Evolutionary conservation across 1,140 invertebrate species (phyloP).

Genomic region (Lasioglossum albipes): DNA sequence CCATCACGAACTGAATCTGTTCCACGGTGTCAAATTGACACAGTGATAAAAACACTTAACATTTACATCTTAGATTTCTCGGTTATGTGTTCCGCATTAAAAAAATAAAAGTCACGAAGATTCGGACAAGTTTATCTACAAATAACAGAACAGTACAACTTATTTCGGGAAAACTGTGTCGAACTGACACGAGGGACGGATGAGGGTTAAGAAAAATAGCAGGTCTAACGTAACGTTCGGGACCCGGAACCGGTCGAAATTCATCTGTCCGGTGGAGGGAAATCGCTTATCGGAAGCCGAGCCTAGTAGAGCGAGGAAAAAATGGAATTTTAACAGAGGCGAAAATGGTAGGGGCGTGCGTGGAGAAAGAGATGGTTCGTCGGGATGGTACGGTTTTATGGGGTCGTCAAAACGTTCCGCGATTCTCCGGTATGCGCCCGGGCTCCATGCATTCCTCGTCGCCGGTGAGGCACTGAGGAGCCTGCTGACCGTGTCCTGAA

Average conservation of each 20-base stretch:
- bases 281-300: neutral
- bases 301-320: neutral
- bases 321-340: conserved; percentile 22
- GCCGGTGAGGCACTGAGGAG: conserved; percentile 42
- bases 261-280: neutral
- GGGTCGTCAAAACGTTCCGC: conserved; percentile 75
- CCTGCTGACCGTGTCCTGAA: conserved; percentile 28
- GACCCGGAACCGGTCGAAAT: neutral
- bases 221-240: neutral
- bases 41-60: too few species aligned
- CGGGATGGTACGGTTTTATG: conserved; percentile 73
- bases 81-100: too few species aligned
- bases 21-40: too few species aligned
- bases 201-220: too few species aligned
- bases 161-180: too few species aligned
- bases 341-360: conserved; percentile 18
- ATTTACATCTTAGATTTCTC: too few species aligned
- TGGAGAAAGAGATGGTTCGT: conserved; percentile 58
- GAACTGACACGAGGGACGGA: too few species aligned
- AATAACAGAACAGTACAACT: too few species aligned
- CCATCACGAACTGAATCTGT: too few species aligned
- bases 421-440: conserved; percentile 70
- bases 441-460: conserved; percentile 67
- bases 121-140: too few species aligned
- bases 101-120: too few species aligned